These are phyloP conservation scores for Mandrillus leucophaeus DNA, from an alignment of 2,113 vertebrate genomes.

Conservation along the genomic window DNA sequence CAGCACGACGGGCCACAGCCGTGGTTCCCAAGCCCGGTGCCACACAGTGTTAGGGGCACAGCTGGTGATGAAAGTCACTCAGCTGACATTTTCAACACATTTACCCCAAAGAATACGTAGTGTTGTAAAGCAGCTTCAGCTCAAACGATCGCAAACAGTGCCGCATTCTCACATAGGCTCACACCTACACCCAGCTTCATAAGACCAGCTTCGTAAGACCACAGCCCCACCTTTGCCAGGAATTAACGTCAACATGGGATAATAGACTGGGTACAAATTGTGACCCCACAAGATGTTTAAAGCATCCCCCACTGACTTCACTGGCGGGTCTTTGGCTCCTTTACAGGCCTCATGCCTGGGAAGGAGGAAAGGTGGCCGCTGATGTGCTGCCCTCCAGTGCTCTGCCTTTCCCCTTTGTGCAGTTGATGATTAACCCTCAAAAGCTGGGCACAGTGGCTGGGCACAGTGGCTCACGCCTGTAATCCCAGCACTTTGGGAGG, in stretches of 20 bases:
- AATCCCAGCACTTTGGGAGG: too few relatives aligned
- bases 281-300: not conserved
- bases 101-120: not conserved
- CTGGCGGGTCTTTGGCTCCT: not conserved
- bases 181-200: not conserved
- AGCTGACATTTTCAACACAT: not conserved
- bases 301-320: not conserved
- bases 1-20: accelerated
- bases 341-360: not conserved
- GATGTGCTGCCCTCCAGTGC: not conserved
- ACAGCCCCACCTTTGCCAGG: not conserved
- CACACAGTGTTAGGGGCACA: not conserved
- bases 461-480: too few relatives aligned
- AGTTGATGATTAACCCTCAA: not conserved
- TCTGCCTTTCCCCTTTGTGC: not conserved
- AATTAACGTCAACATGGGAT: not conserved
- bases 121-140: not conserved
- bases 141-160: not conserved
- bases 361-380: not conserved
- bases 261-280: not conserved
- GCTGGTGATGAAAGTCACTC: not conserved
- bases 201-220: not conserved
- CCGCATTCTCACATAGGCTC: not conserved
- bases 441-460: not conserved
- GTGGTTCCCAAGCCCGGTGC: not conserved